Base-by-base conservation (phyloP, 2,888 invertebrate genomes). In the Diaprepes abbreviatus region DNA sequence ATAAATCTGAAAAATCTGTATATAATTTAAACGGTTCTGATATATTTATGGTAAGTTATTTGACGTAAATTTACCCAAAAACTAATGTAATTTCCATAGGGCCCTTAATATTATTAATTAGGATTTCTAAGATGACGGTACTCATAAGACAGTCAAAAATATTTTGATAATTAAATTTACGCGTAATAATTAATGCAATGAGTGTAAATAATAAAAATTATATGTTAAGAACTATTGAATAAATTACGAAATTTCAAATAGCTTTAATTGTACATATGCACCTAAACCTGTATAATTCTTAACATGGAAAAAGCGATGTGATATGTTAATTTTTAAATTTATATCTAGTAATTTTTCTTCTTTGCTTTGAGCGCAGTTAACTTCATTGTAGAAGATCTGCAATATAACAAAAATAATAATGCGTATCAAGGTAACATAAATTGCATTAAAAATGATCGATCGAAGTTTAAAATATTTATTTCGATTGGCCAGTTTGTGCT, bases 181-280 rank as follows among this genome's bases (percentile, higher is more conserved):
- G 19, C 19, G 19, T 52, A 35, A 36, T 50, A 21, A 33, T 48
- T 50, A 36, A 24, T n/a, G 50, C 33, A 59, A 43, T 45, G 31
- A 24, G 9, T 62, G 62, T 62, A 62, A 38, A 62, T 62, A 62
- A 36, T 12, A 36, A 36, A 48, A 43, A n/a, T 19, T 6, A 33
- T 19, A n/a, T 2, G 31, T 21, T 31, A 19, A 60, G 14, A 5
- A 21, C 28, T 43, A 43, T 28, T 33, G 12, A 19, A 19, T 21
- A 16, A 35, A 43, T 12, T 60, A 19, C 10, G 17, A 9, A 28
- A 45, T 57, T 65, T 43, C 17, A 28, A 19, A 43, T 65, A 52
- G 65, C 65, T 58, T 65, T 40, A 45, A 65, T 28, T 65, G 65
- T 65, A 65, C 9, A 65, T 65, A 65, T 9, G 50, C 58, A 57